phyloP scores from a whole-genome alignment of 2,113 vertebrate species.

The Myocastor coypus region DNA sequence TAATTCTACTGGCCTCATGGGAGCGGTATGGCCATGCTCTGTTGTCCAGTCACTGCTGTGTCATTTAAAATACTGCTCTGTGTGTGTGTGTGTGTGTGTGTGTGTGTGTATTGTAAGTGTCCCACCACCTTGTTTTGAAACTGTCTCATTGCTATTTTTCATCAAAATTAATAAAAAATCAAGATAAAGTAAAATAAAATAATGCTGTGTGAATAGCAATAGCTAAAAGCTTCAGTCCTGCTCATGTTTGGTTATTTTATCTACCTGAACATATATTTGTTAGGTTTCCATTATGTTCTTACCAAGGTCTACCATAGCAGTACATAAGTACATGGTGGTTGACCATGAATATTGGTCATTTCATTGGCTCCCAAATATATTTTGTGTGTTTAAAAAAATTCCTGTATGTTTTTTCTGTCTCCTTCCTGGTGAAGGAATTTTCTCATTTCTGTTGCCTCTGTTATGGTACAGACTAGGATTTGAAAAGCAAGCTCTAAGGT shows the following conservation, averaged over 20 bases:
- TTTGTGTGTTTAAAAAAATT: slow-evolving; percentile 5
- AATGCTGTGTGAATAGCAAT: not conserved
- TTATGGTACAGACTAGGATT: not conserved
- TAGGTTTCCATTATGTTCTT: not conserved
- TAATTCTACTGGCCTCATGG: not conserved
- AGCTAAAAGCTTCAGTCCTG: not conserved
- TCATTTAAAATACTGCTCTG: not conserved
- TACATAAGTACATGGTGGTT: accelerated
- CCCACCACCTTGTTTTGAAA: too few relatives aligned
- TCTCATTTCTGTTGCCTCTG: not conserved
- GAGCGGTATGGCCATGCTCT: not conserved
- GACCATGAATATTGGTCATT: not conserved
- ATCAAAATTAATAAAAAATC: too few relatives aligned
- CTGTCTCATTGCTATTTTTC: too few relatives aligned
- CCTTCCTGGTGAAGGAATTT: not conserved
- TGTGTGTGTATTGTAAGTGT: too few relatives aligned
- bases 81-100: too few relatives aligned
- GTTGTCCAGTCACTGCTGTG: not conserved
- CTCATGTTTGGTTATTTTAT: not conserved
- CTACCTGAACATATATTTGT: not conserved
- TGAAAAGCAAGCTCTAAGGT: not conserved
- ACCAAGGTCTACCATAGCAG: accelerated
- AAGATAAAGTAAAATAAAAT: not conserved
- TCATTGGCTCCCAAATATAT: not conserved
- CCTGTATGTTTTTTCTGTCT: not conserved